A percentile compares a stretch with the other conserved stretches of the same genome.
These are phyloP conservation scores for Calameuta filiformis DNA, from an alignment of 2,888 invertebrate species.

Conservation along the genomic window DNA sequence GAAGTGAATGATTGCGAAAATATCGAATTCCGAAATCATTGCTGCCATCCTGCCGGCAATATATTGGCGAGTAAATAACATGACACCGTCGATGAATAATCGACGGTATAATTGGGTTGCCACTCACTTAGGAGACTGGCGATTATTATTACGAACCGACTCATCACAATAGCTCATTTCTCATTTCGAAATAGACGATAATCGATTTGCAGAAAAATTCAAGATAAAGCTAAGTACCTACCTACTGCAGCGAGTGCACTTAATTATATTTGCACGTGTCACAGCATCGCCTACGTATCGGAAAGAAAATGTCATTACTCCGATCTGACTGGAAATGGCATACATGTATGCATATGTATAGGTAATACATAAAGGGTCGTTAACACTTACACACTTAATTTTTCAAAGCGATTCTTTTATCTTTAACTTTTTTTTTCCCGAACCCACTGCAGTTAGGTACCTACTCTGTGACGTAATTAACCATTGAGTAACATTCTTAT, in stretches of 20 bases:
- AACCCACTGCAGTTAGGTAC: neutral
- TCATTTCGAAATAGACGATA: neutral
- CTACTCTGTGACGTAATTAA: constrained; percentile 14
- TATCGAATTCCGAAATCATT: neutral
- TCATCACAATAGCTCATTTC: neutral
- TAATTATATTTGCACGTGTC: neutral
- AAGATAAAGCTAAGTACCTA: neutral
- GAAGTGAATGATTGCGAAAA: neutral
- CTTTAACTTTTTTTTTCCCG: neutral
- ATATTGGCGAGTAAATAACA: neutral
- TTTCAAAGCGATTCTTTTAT: neutral
- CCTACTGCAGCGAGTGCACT: neutral
- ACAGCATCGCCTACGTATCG: neutral
- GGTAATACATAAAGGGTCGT: neutral
- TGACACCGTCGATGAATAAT: neutral
- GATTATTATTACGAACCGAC: neutral
- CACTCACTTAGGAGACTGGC: neutral
- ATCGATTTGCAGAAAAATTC: neutral
- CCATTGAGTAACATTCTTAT: constrained; percentile 19
- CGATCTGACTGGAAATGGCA: neutral
- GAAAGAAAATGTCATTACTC: neutral
- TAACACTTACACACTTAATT: neutral
- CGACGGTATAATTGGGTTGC: neutral
- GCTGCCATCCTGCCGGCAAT: neutral
- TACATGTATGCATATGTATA: neutral